These are phyloP conservation scores for Sphecodes monilicornis DNA, from an alignment of 2,888 invertebrate species.

Conservation along the genomic window DNA sequence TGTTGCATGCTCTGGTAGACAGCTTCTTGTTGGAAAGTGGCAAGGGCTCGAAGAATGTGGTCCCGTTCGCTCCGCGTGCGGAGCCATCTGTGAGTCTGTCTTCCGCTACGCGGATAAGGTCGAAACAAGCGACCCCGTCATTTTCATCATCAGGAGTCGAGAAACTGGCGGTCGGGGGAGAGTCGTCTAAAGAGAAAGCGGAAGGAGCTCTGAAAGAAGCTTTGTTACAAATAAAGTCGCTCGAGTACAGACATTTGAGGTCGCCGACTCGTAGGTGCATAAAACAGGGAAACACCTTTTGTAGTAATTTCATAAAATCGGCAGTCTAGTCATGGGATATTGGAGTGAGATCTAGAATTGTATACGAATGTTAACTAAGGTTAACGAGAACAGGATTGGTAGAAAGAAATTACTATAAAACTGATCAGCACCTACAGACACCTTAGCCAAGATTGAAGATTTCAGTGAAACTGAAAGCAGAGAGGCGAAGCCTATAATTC, in stretches of 20 bases:
- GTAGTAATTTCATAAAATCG: too few species aligned
- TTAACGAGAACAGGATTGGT: too few species aligned
- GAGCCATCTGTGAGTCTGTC: background rate
- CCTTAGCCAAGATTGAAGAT: too few species aligned
- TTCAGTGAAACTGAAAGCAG: too few species aligned
- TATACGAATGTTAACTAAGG: too few species aligned
- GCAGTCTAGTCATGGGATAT: too few species aligned
- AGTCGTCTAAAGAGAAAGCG: conserved; percentile 39
- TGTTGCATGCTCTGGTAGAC: background rate
- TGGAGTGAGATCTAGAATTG: too few species aligned
- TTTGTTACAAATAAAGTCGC: background rate
- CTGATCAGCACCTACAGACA: too few species aligned
- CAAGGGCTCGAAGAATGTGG: conserved; percentile 9
- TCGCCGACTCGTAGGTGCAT: too few species aligned
- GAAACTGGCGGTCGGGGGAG: conserved; percentile 12
- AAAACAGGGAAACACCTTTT: too few species aligned
- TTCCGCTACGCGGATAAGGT: conserved; percentile 1
- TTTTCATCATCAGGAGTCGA: conserved; percentile 2
- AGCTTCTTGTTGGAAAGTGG: conserved; percentile 3
- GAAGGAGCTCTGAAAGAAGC: conserved; percentile 13
- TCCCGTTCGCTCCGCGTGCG: background rate
- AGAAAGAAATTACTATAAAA: too few species aligned
- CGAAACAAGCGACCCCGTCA: background rate
- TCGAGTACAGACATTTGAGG: background rate
- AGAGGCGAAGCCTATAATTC: too few species aligned